Evolutionary conservation across 2,888 invertebrate genomes (phyloP), one percentile per base, ranked within the genome.

Genomic region (Fabriciana adippe): DNA sequence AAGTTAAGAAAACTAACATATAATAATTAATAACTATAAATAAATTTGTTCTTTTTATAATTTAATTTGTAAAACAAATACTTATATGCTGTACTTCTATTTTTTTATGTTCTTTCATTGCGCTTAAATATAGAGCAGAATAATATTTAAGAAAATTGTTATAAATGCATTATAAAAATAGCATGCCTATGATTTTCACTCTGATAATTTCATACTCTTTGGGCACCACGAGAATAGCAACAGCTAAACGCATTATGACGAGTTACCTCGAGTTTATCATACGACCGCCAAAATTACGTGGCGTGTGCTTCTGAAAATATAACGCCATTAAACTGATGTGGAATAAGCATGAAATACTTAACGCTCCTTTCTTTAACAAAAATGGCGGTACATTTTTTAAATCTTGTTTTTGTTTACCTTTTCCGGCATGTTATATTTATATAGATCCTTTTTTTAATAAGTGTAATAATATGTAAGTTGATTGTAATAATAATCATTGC

Each of bases 221-320:
- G 87, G 0, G 71, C 35, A 54, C 62, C 69, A 72, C 67, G 73
- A 73, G 75, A 78, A 75, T 73, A 77, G 81, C 76, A 77, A 79
- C 79, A 77, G 79, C 82, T 89, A 86, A 89, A 85, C 85, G 81
- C 84, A 87, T 90, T 89, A 90, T 84, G 85, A 86, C 85, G 83
- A 84, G 85, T 81, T 84, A 80, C 81, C 79, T 75, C 73, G 68
- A 75, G 77, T 79, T 79, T 76, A 81, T 84, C 83, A 82, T 81
- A 81, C 79, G 73, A 67, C 66, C 63, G 76, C 70, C 71, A 81
- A 74, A 74, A 79, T 79, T 82, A 80, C 78, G 81, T 80, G 76
- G 81, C 79, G 76, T 63, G 73, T 73, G 77, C 78, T 48, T 35
- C 61, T 51, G 15, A 41, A 68, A 70, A 68, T 68, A 68, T 70